Percentiles rank a stretch among this genome's conserved stretches.
phyloP scores from a whole-genome alignment of 1,140 invertebrate genomes.

The Drosophila nasuta region DNA sequence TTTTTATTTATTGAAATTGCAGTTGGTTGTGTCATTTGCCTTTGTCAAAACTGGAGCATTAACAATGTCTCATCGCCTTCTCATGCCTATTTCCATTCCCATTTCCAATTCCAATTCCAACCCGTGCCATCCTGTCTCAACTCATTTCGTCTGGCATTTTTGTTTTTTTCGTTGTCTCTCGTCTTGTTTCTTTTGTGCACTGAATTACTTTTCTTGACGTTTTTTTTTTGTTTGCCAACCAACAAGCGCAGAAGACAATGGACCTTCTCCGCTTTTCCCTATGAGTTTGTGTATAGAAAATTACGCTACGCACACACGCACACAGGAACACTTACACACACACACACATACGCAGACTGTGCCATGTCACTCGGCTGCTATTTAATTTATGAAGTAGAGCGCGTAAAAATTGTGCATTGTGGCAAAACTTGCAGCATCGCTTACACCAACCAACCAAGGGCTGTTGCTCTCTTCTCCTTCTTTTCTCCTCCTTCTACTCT shows the following conservation, averaged over 20 bases:
- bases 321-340: slow-evolving; percentile 1
- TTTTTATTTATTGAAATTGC: slow-evolving; percentile 21
- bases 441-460: slow-evolving; percentile 24
- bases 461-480: neutral
- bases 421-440: slow-evolving; percentile 54
- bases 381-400: slow-evolving; percentile 83
- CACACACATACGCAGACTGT: slow-evolving; percentile 23
- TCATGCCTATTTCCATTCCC: slow-evolving; percentile 6
- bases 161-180: slow-evolving; percentile 18
- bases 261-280: slow-evolving; percentile 14
- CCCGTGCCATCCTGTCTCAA: neutral
- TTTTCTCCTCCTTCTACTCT: too few species aligned
- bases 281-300: slow-evolving; percentile 44
- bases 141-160: slow-evolving; percentile 23
- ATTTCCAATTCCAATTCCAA: slow-evolving; percentile 5
- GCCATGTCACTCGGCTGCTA: slow-evolving; percentile 65
- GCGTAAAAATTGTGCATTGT: slow-evolving; percentile 82
- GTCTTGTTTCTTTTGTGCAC: slow-evolving; percentile 49
- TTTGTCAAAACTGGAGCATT: slow-evolving; percentile 32
- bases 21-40: slow-evolving; percentile 30
- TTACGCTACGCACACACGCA: slow-evolving; percentile 30
- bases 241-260: slow-evolving; percentile 77
- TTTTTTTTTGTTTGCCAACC: slow-evolving; percentile 64
- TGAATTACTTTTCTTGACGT: slow-evolving; percentile 79
- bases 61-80: slow-evolving; percentile 36